Base-by-base conservation (phyloP, 2,797 vertebrate species). In the Gouania willdenowi region DNA sequence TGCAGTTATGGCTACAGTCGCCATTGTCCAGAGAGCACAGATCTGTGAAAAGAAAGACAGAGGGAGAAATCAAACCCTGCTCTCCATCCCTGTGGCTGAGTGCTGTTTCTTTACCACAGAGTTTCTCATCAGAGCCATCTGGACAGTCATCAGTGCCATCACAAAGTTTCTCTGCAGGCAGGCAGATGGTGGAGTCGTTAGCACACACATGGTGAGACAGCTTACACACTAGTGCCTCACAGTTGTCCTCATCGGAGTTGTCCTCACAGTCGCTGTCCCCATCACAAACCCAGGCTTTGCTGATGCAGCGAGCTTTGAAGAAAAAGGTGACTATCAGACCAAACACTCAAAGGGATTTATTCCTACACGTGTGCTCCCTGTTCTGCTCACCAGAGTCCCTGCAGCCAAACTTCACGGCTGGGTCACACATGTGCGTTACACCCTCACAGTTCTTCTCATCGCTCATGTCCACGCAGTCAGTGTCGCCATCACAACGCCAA, bases 371-470 rank as follows among this genome's bases (percentile, higher is more conserved):
- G 8, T 8, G n/a, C 17, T 14, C 29, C 0, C 2, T 5, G 6
- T 10, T 15, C 9, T 34, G 11, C 82, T 77, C 79, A 98, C 95
- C 95, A 0, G 94, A 96, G 69, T 95, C 92, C 66, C 91, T 92
- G 90, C 95, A 98, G 75, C 93, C 92, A 1, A 98, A 98, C 67
- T 98, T 97, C 70, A 97, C 92, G 0, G 92, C 93, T 10, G 94
- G 94, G 77, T 98, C 95, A 0, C 95, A 98, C 66, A 91, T 92
- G 1, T 94, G 93, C 1, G 93, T 96, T 51, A 97, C 92, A 0
- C 95, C 95, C 69, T 97, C 94, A 0, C 95, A 98, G 84, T 89
- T 95, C 78, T 98, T 97, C 85, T 98, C 95, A 0, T 98, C 95
- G 0, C 94, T 98, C 58, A 95, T 90, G 79, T 98, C 95, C 90